phyloP scores from a whole-genome alignment of 2,888 invertebrate genomes.

The Ommatoiulus sabulosus region DNA sequence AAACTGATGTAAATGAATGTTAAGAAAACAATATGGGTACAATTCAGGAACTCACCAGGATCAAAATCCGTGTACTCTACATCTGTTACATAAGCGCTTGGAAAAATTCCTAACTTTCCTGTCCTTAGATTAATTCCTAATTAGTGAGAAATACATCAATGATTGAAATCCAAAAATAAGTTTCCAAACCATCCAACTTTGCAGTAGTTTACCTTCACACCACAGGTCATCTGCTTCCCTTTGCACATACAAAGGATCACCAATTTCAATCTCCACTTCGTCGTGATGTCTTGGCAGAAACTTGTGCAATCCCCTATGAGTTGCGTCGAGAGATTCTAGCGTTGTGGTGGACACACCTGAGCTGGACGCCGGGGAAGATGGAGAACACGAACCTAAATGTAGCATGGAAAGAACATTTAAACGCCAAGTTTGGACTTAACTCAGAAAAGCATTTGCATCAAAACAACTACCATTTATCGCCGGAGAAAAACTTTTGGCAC shows the following conservation, averaged over 20 bases:
- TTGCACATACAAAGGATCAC: constrained; percentile 96
- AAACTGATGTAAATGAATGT: background rate
- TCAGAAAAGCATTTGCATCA: background rate
- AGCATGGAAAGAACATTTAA: constrained; percentile 53
- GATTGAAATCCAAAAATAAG: background rate
- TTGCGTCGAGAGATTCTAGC: constrained; percentile 88
- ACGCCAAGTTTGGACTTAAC: constrained; percentile 22
- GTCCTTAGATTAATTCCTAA: constrained; percentile 93
- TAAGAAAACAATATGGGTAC: too few relatives aligned
- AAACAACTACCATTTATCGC: constrained; percentile 57
- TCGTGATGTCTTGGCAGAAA: constrained; percentile 95
- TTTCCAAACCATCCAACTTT: background rate
- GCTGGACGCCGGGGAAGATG: constrained; percentile 71
- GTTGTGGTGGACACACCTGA: constrained; percentile 62
- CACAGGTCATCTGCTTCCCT: constrained; percentile 88
- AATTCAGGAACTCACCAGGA: constrained; percentile 68
- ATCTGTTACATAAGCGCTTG: constrained; percentile 96
- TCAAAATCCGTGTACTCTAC: constrained; percentile 97
- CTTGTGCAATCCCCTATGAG: constrained; percentile 94
- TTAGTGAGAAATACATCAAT: background rate
- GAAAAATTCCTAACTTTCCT: constrained; percentile 94
- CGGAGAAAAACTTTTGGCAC: constrained; percentile 65
- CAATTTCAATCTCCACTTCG: constrained; percentile 96
- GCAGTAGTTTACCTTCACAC: constrained; percentile 54
- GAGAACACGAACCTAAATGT: constrained; percentile 71